A percentile compares a stretch with the other conserved stretches of the same genome.
Conservation (phyloP, 2,113 vertebrate genomes). For the Coptodon bakossiorum region DNA sequence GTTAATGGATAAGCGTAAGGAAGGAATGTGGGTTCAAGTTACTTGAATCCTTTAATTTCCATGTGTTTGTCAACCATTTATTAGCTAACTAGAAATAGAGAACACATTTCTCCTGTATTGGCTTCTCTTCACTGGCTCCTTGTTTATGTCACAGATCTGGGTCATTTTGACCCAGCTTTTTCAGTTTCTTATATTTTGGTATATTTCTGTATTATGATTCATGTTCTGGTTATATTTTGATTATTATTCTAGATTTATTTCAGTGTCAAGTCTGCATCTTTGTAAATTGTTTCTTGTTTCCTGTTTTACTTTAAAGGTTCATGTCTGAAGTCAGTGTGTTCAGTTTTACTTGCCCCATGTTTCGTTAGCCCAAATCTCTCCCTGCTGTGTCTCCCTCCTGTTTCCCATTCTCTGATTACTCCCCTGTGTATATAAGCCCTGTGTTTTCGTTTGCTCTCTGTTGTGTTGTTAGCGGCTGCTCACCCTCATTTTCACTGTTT, state of each 20-base stretch:
- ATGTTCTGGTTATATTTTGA: neutral
- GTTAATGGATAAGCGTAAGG: neutral
- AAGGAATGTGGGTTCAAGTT: neutral
- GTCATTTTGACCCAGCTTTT: neutral
- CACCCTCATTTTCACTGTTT: neutral
- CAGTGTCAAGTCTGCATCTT: neutral
- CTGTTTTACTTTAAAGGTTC: neutral
- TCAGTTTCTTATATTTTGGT: neutral
- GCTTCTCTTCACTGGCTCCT: neutral
- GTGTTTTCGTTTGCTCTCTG: neutral
- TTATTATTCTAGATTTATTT: neutral
- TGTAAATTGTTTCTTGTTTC: neutral
- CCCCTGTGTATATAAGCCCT: neutral
- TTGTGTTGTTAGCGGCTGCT: fast-evolving
- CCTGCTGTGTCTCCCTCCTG: neutral
- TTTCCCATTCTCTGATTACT: neutral
- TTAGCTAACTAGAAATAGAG: neutral
- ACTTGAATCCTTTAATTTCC: neutral
- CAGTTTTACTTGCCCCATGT: neutral
- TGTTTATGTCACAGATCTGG: neutral
- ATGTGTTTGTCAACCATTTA: neutral
- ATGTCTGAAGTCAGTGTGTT: neutral
- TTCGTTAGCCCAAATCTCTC: neutral
- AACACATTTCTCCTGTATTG: neutral
- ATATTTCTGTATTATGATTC: neutral